A percentile compares a stretch with the other conserved stretches of the same genome.
phyloP scores from a whole-genome alignment of 2,113 vertebrate species.

The Macrotus californicus region DNA sequence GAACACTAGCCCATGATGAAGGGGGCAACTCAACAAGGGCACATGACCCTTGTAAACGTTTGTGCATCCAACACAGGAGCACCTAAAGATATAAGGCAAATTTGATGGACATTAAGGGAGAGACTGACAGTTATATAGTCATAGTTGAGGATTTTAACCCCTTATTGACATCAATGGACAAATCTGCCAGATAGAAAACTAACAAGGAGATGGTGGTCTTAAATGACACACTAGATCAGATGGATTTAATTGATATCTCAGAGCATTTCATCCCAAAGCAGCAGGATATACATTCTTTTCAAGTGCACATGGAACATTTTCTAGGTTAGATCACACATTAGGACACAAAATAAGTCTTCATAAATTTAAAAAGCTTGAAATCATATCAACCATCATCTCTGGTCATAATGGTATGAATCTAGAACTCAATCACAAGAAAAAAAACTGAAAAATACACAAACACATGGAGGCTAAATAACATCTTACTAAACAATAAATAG shows the following conservation, averaged over 20 bases:
- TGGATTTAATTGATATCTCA: background rate
- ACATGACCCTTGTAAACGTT: background rate
- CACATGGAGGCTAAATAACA: background rate
- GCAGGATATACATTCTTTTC: background rate
- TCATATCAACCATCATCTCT: background rate
- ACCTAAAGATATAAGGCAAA: background rate
- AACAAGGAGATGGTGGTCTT: background rate
- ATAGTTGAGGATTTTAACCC: background rate
- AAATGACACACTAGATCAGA: background rate
- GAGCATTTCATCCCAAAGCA: background rate
- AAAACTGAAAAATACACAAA: background rate
- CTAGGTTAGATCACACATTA: background rate
- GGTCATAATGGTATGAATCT: background rate
- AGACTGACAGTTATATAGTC: background rate
- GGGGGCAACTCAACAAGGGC: background rate
- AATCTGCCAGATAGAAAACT: background rate
- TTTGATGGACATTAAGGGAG: background rate
- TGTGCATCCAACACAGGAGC: background rate
- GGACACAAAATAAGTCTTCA: background rate
- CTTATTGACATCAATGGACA: background rate
- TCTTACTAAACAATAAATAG: background rate
- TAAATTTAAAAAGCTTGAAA: background rate
- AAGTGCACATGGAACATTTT: background rate
- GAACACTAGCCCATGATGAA: background rate
- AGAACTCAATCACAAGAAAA: background rate